Evolutionary conservation across 1,140 invertebrate species (phyloP).

Genomic region (Trichomalopsis sarcophagae): DNA sequence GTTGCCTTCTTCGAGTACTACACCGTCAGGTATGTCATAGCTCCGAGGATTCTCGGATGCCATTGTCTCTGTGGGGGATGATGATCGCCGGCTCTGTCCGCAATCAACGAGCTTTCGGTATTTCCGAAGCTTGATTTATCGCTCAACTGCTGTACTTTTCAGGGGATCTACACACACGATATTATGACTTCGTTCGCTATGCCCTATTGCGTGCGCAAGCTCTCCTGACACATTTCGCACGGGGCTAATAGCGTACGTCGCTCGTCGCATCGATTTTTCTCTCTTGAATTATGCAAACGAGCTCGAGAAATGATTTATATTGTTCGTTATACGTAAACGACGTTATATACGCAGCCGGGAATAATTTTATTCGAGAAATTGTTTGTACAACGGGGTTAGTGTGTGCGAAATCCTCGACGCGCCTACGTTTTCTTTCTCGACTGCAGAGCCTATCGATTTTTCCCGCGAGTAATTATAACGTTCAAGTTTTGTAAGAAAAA

Average conservation of each 20-base stretch:
- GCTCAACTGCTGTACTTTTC: not conserved
- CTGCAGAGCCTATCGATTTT: not conserved
- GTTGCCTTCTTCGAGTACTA: constrained; percentile 88
- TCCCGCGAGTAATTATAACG: not conserved
- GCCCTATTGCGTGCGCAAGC: too few relatives aligned
- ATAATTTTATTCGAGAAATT: too few relatives aligned
- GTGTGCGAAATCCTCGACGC: too few relatives aligned
- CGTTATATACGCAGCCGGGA: too few relatives aligned
- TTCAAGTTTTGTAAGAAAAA: not conserved
- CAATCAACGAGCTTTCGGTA: not conserved
- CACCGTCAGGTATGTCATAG: constrained; percentile 79
- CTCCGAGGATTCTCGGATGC: not conserved
- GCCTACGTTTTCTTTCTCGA: too few relatives aligned
- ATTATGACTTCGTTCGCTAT: not conserved
- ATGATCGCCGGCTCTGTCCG: not conserved
- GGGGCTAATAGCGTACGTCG: too few relatives aligned
- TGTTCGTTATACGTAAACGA: too few relatives aligned
- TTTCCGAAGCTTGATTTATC: not conserved
- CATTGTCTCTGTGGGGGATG: not conserved
- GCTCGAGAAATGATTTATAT: too few relatives aligned
- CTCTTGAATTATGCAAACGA: too few relatives aligned
- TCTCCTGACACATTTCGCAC: too few relatives aligned
- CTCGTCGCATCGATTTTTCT: too few relatives aligned
- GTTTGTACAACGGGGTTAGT: too few relatives aligned
- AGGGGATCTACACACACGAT: not conserved